Evolutionary conservation across 2,888 invertebrate species (phyloP).

Genomic region (Mylabris sibirica): DNA sequence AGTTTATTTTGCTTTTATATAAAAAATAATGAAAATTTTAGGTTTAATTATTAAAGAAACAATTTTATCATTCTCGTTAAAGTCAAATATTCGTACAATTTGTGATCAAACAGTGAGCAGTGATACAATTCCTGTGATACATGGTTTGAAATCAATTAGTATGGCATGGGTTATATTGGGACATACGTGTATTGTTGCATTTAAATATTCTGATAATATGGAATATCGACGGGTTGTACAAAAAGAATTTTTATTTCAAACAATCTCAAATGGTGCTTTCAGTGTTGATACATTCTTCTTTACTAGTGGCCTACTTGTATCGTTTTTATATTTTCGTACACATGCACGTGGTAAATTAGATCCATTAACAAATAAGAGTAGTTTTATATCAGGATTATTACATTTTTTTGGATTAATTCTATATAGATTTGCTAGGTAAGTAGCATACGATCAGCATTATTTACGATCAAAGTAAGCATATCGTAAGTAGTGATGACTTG

Average conservation of each 20-base stretch:
- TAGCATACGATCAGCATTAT: no score
- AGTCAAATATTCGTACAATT: conserved; percentile 80
- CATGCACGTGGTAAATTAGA: conserved; percentile 78
- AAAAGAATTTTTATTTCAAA: conserved; percentile 81
- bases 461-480: no score
- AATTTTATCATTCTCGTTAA: conserved; percentile 79
- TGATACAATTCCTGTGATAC: conserved; percentile 79
- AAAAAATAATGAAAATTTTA: no score
- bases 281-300: conserved; percentile 87
- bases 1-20: not conserved
- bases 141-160: conserved; percentile 69
- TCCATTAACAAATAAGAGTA: conserved; percentile 68
- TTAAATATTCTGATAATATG: conserved; percentile 87
- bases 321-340: conserved; percentile 85
- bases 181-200: conserved; percentile 80
- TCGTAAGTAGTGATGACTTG: no score
- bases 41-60: conserved; percentile 71
- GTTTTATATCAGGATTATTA: conserved; percentile 69
- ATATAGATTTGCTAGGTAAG: conserved; percentile 79
- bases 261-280: conserved; percentile 80
- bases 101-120: conserved; percentile 80
- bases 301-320: conserved; percentile 79
- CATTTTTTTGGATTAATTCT: conserved; percentile 80
- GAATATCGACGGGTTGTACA: conserved; percentile 75
- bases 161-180: conserved; percentile 75